Evolutionary conservation across 64 coral and sea anemone species (phyloP), one percentile per base, ranked within the genome.

Genomic region (Actinia equina): DNA sequence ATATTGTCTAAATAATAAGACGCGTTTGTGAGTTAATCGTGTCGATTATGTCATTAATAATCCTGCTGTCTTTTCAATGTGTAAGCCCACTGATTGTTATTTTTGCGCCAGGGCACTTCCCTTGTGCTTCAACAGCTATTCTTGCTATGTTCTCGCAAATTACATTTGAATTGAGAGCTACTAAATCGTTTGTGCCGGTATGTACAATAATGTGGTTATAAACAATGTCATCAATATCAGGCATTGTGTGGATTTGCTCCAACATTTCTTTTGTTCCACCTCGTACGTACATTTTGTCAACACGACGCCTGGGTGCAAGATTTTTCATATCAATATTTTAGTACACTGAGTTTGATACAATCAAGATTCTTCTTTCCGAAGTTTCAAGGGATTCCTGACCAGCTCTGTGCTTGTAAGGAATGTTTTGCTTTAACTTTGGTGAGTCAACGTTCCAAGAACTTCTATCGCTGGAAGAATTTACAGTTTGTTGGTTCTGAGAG

Each of bases 101-200:
- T 12, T 79, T 79, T 44, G 77, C 30, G 30, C 12, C 30, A 0
- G 20, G 12, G 20, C 77, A 79, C 18, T 79, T 79, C 14, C 37
- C 18, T 79, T 79, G 77, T 51, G 77, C 77, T 44, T 79, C 77
- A 14, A 79, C 77, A 79, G 45, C 4, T 17, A 79, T 79, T 42
- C 77, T 42, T 14, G 77, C 77, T 17, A 79, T 79, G 77, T 79
- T 79, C 77, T 79, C 77, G 77, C 77, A 79, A 51, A 79, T 79
- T 15, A 15, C 45, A 51, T 79, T 79, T 41, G 77, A 10, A 18
- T 18, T 44, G 6, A 79, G 12, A 37, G 37, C 37, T 44, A 3
- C 77, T 79, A 79, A 16, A 51, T 79, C 77, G 45, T 79, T 79
- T 44, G 77, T 79, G 6, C 77, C 77, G 8, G 77, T 79, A 51